Base-by-base conservation (phyloP, 2,797 vertebrate genomes). In the Yasuhikotakia modesta region DNA sequence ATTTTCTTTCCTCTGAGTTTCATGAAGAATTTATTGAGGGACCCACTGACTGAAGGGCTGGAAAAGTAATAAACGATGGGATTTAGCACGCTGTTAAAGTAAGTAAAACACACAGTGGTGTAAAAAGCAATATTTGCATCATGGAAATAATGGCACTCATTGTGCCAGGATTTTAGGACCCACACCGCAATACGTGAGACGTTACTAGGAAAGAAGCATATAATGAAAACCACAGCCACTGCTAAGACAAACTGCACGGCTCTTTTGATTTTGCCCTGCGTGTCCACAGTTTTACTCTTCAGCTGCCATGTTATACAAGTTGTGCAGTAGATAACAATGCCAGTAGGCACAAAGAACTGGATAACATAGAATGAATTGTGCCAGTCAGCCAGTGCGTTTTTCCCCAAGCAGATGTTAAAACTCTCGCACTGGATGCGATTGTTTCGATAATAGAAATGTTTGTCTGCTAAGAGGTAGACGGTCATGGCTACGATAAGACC, bases 61-160 rank as follows among this genome's bases (percentile, higher is more conserved):
- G 93, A 94, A 82, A 95, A 94, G 55, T 94, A 94, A 79, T 94
- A 94, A 13, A 94, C 88, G 1, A 94, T 21, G 0, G 94, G 94
- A 82, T 94, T 94, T 39, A 94, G 91, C 68, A 93, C 92, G 0
- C 93, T 94, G 85, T 94, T 93, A 78, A 94, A 93, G 83, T 95
- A 94, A 3, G 94, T 94, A 74, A 94, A 90, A 72, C 91, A 92
- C 61, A 94, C 91, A 0, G 93, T 87, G 0, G 90, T 89, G 85
- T 93, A 94, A 84, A 95, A 95, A 0, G 91, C 91, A 70, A 94
- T 84, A 80, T 92, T 94, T 78, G 86, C 90, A 24, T 87, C 78
- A n/a, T 82, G 32, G 32, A 93, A 94, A 82, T 90, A 64, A 0
- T 22, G 39, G 74, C 94, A 94, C 16, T 94, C 90, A 0, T 76